phyloP scores from a whole-genome alignment of 2,113 vertebrate genomes.

The Neomonachus schauinslandi region DNA sequence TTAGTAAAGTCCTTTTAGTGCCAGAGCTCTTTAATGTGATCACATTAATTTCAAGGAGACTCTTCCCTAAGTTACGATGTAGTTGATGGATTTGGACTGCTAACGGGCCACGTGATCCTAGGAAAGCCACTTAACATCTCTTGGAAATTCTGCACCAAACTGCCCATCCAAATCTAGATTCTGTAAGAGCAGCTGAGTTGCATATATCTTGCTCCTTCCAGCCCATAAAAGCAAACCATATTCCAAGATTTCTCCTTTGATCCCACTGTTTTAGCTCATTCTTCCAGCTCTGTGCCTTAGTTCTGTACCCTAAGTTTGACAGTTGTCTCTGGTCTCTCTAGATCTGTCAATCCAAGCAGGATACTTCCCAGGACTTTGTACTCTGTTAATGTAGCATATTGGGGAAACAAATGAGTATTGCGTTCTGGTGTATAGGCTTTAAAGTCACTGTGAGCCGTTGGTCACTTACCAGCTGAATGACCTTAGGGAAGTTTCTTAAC shows the following conservation, averaged over 20 bases:
- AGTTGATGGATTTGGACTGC: neutral
- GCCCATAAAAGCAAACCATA: neutral
- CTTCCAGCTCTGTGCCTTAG: neutral
- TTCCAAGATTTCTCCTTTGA: neutral
- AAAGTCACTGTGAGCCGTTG: neutral
- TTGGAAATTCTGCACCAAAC: neutral
- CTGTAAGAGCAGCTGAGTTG: neutral
- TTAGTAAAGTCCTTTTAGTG: neutral
- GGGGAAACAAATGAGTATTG: neutral
- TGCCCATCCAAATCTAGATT: neutral
- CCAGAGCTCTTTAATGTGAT: neutral
- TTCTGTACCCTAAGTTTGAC: neutral
- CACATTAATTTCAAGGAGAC: neutral
- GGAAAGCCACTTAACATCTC: neutral
- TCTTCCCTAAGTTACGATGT: neutral
- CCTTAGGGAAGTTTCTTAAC: neutral
- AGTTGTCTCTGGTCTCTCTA: neutral
- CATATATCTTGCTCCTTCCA: neutral
- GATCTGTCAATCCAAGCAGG: neutral
- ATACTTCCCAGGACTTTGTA: neutral
- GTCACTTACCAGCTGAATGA: neutral
- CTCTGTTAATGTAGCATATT: neutral
- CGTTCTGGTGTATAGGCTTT: neutral
- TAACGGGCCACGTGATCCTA: neutral
- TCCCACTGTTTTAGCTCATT: neutral